Percentiles rank a stretch among this genome's conserved stretches.
These are phyloP conservation scores for Gymnopithys bicolor DNA, from an alignment of 2,797 vertebrate genomes.

Conservation along the genomic window DNA sequence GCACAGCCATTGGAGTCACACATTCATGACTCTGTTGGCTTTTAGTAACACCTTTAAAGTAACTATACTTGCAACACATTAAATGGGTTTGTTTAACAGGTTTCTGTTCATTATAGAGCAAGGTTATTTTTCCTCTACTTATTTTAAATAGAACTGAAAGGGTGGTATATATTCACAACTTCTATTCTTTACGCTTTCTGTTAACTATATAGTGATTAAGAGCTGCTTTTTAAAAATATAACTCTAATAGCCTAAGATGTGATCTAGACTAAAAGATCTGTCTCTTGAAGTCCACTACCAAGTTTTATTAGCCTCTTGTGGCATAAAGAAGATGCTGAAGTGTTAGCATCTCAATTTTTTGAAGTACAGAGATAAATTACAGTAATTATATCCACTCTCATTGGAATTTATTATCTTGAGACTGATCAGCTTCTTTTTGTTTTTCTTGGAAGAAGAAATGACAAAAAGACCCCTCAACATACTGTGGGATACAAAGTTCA, in stretches of 20 bases:
- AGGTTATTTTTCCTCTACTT: not conserved
- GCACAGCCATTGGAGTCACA: not conserved
- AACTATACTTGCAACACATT: not conserved
- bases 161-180: not conserved
- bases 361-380: not conserved
- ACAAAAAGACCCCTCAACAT: not conserved
- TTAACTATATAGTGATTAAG: not conserved
- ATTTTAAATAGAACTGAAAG: not conserved
- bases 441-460: not conserved
- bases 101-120: not conserved
- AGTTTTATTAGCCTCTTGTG: not conserved
- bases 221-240: not conserved
- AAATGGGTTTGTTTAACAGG: not conserved
- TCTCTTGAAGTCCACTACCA: not conserved
- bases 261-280: not conserved
- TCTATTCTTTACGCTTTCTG: not conserved
- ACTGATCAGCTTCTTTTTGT: not conserved
- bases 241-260: not conserved
- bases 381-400: not conserved
- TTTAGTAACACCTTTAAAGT: not conserved
- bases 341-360: not conserved
- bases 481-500: not conserved
- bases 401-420: not conserved
- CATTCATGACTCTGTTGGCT: not conserved
- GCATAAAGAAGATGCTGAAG: not conserved